Base-by-base conservation (phyloP, 2,888 invertebrate genomes). In the Heliconius ethilla region DNA sequence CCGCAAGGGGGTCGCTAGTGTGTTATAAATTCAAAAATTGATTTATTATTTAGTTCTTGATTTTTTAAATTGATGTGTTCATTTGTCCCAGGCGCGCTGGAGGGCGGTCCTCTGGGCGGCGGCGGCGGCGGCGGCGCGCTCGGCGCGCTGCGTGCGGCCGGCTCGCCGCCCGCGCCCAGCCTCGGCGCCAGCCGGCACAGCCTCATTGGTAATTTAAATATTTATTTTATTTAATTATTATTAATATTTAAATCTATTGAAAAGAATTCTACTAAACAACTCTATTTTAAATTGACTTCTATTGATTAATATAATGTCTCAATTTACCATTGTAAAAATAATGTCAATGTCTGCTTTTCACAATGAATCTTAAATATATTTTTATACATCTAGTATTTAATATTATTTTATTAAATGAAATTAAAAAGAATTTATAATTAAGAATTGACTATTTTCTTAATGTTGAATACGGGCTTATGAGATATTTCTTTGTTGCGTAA, bases 101-200 rank as follows among this genome's bases (percentile, higher is more conserved):
- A 93, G 92, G 92, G 90, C 90, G 95, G 94, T 90, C 89, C 92
- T 87, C 90, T 93, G 94, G 94, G 93, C 90, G 91, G 93, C 90
- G 91, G 93, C 92, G 90, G 93, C 90, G 90, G 27, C 27, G 27
- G 27, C 27, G 27, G 27, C 27, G 4, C 88, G 91, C 83, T 89
- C 87, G 89, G 92, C 93, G 91, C 94, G 91, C 92, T 92, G 91
- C 93, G 93, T 81, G 90, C 92, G 87, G 89, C 93, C 91, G 91
- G 90, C 91, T 93, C 93, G 85, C 94, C 93, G 92, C 93, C 92
- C 92, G 94, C 92, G 91, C 92, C 91, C 90, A 93, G 93, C 88
- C 93, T 94, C 85, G 91, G 92, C 87, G 92, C 94, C 90, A 93
- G 94, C 88, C 93, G 93, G 90, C 93, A 94, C 90, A 93, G 94